A percentile compares a stretch with the other conserved stretches of the same genome.
Conservation (phyloP, 2,888 invertebrate genomes). For the Cyrtodaria siliqua region DNA sequence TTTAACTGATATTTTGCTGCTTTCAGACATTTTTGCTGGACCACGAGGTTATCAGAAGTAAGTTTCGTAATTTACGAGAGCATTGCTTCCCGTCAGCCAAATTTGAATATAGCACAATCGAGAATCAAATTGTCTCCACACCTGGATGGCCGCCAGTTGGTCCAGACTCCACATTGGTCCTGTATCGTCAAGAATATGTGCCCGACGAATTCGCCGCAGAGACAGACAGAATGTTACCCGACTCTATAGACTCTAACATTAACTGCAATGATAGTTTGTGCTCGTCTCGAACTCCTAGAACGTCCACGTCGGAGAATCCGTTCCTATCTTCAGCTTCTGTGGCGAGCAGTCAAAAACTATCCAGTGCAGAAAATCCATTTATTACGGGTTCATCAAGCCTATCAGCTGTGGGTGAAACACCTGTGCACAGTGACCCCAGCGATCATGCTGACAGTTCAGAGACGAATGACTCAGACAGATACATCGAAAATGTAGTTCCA, state of each 20-base stretch:
- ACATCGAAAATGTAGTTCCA: no score
- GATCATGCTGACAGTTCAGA: no score
- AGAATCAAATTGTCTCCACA: slow-evolving; percentile 76
- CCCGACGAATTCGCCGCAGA: slow-evolving; percentile 41
- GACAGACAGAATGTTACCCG: slow-evolving; percentile 55
- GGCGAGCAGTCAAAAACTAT: no score
- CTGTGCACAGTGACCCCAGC: no score
- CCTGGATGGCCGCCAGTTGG: slow-evolving; percentile 81
- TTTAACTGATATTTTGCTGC: no score
- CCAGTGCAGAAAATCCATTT: no score
- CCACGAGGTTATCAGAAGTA: slow-evolving; percentile 66
- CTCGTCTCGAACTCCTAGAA: not conserved
- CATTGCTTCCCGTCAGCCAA: slow-evolving; percentile 59
- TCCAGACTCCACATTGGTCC: slow-evolving; percentile 17
- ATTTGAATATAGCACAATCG: slow-evolving; percentile 75
- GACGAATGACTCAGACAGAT: no score
- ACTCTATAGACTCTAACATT: slow-evolving; percentile 1
- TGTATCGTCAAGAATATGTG: slow-evolving; percentile 12
- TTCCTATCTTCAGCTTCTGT: not conserved
- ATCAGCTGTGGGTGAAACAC: no score
- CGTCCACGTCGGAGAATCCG: not conserved
- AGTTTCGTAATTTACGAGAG: slow-evolving; percentile 53
- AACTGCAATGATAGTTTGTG: slow-evolving; percentile 12
- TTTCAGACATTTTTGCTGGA: slow-evolving; percentile 78
- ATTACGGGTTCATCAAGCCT: no score